Evolutionary conservation across 35 echinoderm and acorn worm genomes (phyloP).

Genomic region (Heliocidaris tuberculata): DNA sequence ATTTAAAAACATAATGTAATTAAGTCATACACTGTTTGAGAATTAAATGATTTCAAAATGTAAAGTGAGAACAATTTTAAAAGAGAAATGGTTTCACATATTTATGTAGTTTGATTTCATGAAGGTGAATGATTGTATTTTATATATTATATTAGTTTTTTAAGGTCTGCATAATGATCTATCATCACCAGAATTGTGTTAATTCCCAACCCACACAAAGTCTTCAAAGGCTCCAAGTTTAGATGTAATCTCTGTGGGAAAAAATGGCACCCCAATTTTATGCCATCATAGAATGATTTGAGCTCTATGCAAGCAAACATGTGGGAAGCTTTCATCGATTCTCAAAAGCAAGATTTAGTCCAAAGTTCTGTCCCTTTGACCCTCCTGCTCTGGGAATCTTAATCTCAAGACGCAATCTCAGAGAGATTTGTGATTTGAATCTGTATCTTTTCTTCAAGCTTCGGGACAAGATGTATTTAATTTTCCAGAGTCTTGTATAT

Average conservation of each 20-base stretch:
- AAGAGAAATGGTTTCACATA: too few species aligned
- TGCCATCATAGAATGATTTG: background rate
- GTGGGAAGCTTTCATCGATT: background rate
- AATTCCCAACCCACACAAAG: background rate
- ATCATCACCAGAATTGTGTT: background rate
- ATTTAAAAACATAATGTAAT: too few species aligned
- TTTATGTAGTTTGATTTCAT: too few species aligned
- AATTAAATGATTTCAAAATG: too few species aligned
- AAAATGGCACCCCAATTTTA: background rate
- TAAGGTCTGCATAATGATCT: background rate
- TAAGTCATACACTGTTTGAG: too few species aligned
- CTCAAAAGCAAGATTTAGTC: background rate
- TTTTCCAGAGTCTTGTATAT: background rate
- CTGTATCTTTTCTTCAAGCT: background rate
- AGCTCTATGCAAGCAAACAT: background rate
- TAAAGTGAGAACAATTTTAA: too few species aligned
- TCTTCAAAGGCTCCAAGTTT: background rate
- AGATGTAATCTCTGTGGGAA: slow-evolving; percentile 15
- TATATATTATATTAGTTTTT: background rate
- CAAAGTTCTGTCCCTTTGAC: background rate
- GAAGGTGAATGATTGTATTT: too few species aligned
- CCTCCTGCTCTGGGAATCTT: background rate
- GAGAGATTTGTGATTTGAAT: background rate
- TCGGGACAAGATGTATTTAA: background rate
- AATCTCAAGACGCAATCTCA: background rate